Conservation (phyloP, 2,113 vertebrate species). For the Asarcornis scutulata region DNA sequence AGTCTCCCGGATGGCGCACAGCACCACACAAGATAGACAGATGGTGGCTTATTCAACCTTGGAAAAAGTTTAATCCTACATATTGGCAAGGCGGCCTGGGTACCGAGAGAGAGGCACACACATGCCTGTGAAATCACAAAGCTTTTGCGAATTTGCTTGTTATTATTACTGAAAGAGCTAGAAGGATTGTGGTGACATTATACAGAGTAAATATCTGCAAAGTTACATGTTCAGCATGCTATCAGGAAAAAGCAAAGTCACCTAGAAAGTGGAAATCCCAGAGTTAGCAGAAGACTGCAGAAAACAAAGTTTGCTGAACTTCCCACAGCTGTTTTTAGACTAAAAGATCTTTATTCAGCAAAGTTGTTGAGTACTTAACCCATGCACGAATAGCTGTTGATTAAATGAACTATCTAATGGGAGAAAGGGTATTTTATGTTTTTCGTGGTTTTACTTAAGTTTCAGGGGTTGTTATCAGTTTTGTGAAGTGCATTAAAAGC, state of each 20-base stretch:
- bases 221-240: not conserved
- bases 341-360: not conserved
- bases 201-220: not conserved
- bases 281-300: not conserved
- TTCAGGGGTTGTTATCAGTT: not conserved
- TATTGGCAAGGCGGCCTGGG: constrained; percentile 55
- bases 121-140: constrained; percentile 53
- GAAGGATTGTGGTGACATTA: not conserved
- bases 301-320: not conserved
- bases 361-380: not conserved
- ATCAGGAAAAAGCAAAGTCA: not conserved
- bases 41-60: constrained; percentile 86
- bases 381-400: not conserved
- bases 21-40: constrained; percentile 82
- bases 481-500: not conserved
- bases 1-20: constrained; percentile 78
- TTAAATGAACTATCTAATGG: not conserved
- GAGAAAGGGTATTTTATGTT: not conserved
- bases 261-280: not conserved
- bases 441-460: not conserved
- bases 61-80: constrained; percentile 77
- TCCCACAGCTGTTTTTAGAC: not conserved
- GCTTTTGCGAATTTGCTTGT: constrained; percentile 36
- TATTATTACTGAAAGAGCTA: not conserved
- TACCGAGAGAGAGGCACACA: constrained; percentile 34